Base-by-base conservation (phyloP, 2,797 vertebrate species). In the Threskiornis aethiopicus region DNA sequence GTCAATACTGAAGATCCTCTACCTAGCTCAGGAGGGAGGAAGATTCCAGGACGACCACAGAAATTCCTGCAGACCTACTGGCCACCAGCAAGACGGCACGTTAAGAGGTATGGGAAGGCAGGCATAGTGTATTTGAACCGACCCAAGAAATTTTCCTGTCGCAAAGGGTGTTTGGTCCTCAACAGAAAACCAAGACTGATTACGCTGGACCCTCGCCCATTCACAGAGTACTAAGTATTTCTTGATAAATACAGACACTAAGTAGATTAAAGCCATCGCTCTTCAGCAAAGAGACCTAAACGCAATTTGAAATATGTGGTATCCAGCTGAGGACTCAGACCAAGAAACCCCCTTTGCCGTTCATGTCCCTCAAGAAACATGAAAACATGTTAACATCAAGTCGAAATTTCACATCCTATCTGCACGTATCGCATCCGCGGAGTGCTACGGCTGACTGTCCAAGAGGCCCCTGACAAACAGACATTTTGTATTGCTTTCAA, bases 281-380 rank as follows among this genome's bases (percentile, higher is more conserved):
- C 24, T 16, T 16, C 3, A 67, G n/a, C 4, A 57, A 18, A 21
- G 64, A 54, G 25, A 42, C 29, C 19, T 25, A 78, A 61, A 29
- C 0, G 0, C 41, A 15, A 42, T 5, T 4, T 62, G 25, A 31
- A 81, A 59, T 0, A 15, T 2, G 5, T 6, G 4, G 0, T 2
- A 33, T 4, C 24, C 77, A 66, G 25, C 26, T 47, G 57, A 75
- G 52, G 52, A 41, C 10, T 52, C 12, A 16, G 42, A 46, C 47
- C 76, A n/a, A 28, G 9, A 62, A 46, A 31, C 66, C 37, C 7
- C 1, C 13, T 72, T 31, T 16, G 25, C 16, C 2, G 2, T 9
- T 28, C 13, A 9, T 0, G 3, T 15, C 37, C 41, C 33, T 85
- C 55, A 20, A 51, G 84, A 59, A 44, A 80, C 14, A 18, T 0